phyloP scores from a whole-genome alignment of 2,888 invertebrate genomes.

The Saturnia japonica region DNA sequence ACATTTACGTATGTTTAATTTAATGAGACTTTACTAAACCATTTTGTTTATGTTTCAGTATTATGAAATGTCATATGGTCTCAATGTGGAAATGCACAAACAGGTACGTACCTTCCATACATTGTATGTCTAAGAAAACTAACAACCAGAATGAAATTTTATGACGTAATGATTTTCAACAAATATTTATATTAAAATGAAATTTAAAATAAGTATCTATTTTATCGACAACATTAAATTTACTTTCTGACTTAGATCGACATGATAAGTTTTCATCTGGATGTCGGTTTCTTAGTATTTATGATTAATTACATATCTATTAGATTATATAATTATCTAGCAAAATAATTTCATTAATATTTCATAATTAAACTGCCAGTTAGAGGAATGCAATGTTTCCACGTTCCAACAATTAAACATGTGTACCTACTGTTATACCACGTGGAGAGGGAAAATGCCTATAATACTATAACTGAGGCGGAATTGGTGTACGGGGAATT shows the following conservation, averaged over 20 bases:
- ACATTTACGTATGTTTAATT: conserved; percentile 45
- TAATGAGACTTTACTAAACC: conserved; percentile 44
- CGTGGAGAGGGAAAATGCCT: conserved; percentile 49
- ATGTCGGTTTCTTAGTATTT: neutral
- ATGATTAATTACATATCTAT: neutral
- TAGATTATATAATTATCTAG: neutral
- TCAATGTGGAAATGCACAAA: conserved; percentile 99
- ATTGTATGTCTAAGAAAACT: neutral
- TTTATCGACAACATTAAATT: neutral
- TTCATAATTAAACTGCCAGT: neutral
- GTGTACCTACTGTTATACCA: conserved; percentile 32
- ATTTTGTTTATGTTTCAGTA: conserved; percentile 88
- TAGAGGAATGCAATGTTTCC: conserved; percentile 41
- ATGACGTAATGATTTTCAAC: neutral
- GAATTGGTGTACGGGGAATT: conserved; percentile 58
- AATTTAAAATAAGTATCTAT: too few relatives aligned
- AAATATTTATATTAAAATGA: too few relatives aligned
- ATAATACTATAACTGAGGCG: conserved; percentile 46
- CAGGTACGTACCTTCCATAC: conserved; percentile 85
- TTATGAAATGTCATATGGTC: conserved; percentile 98
- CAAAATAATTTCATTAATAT: neutral
- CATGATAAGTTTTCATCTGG: neutral
- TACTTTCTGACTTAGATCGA: neutral
- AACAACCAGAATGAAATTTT: neutral
- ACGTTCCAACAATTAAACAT: conserved; percentile 48